These are phyloP conservation scores for Hyphantria cunea DNA, from an alignment of 1,140 invertebrate species.

Conservation along the genomic window DNA sequence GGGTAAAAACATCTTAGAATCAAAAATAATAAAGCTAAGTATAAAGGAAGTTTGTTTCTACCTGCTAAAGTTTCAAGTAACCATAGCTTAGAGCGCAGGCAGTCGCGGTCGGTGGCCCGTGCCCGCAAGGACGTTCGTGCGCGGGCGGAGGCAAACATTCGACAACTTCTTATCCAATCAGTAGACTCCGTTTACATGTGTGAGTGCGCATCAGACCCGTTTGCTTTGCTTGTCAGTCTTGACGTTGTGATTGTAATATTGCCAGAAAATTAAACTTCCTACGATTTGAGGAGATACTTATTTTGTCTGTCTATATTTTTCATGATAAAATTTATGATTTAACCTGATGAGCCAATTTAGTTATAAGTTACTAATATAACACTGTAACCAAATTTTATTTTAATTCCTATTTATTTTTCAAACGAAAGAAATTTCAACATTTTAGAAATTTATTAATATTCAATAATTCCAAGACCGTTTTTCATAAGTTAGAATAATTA, in stretches of 20 bases:
- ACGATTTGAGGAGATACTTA: not conserved
- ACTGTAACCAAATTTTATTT: too few relatives aligned
- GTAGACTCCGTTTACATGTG: slow-evolving; percentile 31
- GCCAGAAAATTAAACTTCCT: slow-evolving; percentile 25
- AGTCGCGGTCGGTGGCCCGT: slow-evolving; percentile 70
- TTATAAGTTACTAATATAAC: too few relatives aligned
- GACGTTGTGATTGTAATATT: slow-evolving; percentile 51
- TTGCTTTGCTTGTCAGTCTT: slow-evolving; percentile 42
- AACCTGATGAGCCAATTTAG: too few relatives aligned
- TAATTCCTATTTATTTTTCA: too few relatives aligned
- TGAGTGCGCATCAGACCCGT: slow-evolving; percentile 46
- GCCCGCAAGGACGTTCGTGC: slow-evolving; percentile 77
- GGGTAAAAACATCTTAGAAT: not conserved
- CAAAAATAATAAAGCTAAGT: slow-evolving; percentile 11
- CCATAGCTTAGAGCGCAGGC: slow-evolving; percentile 31
- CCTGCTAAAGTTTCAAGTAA: slow-evolving; percentile 30
- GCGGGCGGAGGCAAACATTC: slow-evolving; percentile 64
- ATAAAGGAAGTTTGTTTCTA: slow-evolving; percentile 22
- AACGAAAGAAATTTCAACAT: too few relatives aligned
- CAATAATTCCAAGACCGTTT: too few relatives aligned
- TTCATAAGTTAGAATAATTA: too few relatives aligned
- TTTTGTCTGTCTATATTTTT: too few relatives aligned
- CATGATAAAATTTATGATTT: too few relatives aligned
- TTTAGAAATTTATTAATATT: too few relatives aligned
- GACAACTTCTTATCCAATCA: slow-evolving; percentile 47